These are phyloP conservation scores for Syngnathus acus DNA, from an alignment of 2,797 vertebrate genomes.

Conservation along the genomic window DNA sequence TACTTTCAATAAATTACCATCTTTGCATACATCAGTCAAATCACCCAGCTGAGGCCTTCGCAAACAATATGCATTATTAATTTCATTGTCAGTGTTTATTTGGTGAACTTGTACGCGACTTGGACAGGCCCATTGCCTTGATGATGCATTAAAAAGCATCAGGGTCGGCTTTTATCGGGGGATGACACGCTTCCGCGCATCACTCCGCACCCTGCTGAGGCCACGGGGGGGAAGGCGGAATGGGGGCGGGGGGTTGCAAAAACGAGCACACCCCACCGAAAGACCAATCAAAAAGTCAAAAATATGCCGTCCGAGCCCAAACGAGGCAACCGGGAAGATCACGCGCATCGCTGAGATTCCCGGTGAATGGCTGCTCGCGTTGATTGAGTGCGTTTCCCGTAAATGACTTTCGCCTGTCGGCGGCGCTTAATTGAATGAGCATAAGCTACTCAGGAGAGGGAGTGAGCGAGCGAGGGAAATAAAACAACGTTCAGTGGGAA, in stretches of 20 bases:
- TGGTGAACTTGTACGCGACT: conserved; percentile 90
- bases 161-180: conserved; percentile 67
- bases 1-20: conserved; percentile 99
- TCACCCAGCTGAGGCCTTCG: conserved; percentile 85
- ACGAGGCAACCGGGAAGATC: conserved; percentile 62
- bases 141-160: conserved; percentile 78
- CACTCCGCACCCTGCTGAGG: conserved; percentile 65
- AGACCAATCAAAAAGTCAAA: conserved; percentile 24
- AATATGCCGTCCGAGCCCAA: conserved; percentile 43
- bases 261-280: conserved; percentile 55
- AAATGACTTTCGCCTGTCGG: conserved; percentile 39
- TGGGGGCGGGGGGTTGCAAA: conserved; percentile 29
- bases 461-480: not conserved
- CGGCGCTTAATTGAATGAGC: conserved; percentile 30
- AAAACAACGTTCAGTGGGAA: not conserved
- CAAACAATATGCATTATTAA: conserved; percentile 99
- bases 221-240: conserved; percentile 43
- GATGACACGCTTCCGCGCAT: conserved; percentile 61
- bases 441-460: not conserved
- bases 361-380: conserved; percentile 54
- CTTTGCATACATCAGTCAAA: conserved; percentile 98
- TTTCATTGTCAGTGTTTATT: conserved; percentile 97
- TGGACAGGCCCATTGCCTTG: conserved; percentile 77
- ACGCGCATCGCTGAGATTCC: conserved; percentile 48
- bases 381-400: conserved; percentile 58